These are phyloP conservation scores for Nyctibius grandis DNA, from an alignment of 2,797 vertebrate genomes.

Conservation along the genomic window DNA sequence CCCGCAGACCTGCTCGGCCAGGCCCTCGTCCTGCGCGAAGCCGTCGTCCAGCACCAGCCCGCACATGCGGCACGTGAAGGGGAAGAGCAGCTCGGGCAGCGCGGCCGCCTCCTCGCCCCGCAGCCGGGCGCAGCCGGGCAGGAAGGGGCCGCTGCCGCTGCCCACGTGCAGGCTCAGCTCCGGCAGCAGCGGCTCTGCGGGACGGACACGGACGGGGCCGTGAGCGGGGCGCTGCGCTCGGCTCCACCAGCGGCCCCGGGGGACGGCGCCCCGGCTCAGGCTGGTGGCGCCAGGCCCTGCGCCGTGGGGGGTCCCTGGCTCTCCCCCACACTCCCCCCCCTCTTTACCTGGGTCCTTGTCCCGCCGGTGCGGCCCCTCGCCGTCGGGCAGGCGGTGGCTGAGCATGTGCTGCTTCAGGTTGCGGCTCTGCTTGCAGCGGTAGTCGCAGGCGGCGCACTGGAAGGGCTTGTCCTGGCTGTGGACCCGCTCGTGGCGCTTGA, in stretches of 20 bases:
- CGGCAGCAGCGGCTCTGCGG: slow-evolving; percentile 61
- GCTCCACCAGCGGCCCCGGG: fast-evolving
- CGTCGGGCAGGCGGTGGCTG: slow-evolving; percentile 61
- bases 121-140: slow-evolving; percentile 78
- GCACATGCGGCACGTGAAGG: slow-evolving; percentile 87
- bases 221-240: not conserved
- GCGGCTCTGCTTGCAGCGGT: slow-evolving; percentile 76
- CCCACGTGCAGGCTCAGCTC: slow-evolving; percentile 77
- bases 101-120: slow-evolving; percentile 75
- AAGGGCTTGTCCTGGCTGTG: slow-evolving; percentile 83
- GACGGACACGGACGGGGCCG: slow-evolving; percentile 34
- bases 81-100: slow-evolving; percentile 89
- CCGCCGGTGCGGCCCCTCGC: not conserved
- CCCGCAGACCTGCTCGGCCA: slow-evolving; percentile 82
- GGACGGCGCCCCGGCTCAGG: fast-evolving
- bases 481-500: slow-evolving; percentile 91
- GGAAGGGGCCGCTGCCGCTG: slow-evolving; percentile 75
- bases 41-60: slow-evolving; percentile 89
- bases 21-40: slow-evolving; percentile 77
- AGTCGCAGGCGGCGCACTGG: slow-evolving; percentile 78
- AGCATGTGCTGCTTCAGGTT: slow-evolving; percentile 73
- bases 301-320: not conserved
- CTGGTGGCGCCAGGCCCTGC: not conserved
- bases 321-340: not conserved
- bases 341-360: slow-evolving; percentile 31